A percentile compares a stretch with the other conserved stretches of the same genome.
Conservation (phyloP, 2,888 invertebrate genomes). For the Agrochola lota region DNA sequence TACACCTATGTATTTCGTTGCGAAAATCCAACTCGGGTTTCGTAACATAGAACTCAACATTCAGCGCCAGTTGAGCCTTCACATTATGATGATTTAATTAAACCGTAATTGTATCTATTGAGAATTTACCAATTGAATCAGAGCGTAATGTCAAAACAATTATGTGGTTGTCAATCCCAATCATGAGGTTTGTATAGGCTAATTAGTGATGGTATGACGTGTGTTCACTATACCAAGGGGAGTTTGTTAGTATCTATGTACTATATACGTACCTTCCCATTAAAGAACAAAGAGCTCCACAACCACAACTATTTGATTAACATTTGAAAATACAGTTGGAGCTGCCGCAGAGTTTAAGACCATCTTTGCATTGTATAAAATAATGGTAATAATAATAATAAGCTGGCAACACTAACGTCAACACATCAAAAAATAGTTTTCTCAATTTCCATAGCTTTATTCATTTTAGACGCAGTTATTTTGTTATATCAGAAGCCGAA, state of each 20-base stretch:
- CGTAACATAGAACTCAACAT: conserved; percentile 4
- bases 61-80: conserved; percentile 6
- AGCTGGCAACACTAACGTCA: too few relatives aligned
- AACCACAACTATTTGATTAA: too few relatives aligned
- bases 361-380: too few relatives aligned
- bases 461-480: too few relatives aligned
- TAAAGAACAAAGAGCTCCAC: not conserved
- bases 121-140: conserved; percentile 54
- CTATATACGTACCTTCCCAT: not conserved
- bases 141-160: conserved; percentile 59
- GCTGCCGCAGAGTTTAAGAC: too few relatives aligned
- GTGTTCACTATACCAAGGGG: conserved; percentile 11
- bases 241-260: not conserved
- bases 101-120: conserved; percentile 45
- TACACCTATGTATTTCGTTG: not conserved
- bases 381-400: too few relatives aligned
- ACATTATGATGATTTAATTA: conserved; percentile 24
- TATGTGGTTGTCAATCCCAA: conserved; percentile 53
- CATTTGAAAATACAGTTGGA: too few relatives aligned
- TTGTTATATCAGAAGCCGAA: too few relatives aligned
- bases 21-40: not conserved
- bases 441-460: too few relatives aligned
- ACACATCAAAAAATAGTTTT: too few relatives aligned
- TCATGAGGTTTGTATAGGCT: conserved; percentile 50
- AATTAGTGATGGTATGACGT: conserved; percentile 43